Base-by-base conservation (phyloP, 1,140 invertebrate genomes). In the Helicorthomorpha holstii region DNA sequence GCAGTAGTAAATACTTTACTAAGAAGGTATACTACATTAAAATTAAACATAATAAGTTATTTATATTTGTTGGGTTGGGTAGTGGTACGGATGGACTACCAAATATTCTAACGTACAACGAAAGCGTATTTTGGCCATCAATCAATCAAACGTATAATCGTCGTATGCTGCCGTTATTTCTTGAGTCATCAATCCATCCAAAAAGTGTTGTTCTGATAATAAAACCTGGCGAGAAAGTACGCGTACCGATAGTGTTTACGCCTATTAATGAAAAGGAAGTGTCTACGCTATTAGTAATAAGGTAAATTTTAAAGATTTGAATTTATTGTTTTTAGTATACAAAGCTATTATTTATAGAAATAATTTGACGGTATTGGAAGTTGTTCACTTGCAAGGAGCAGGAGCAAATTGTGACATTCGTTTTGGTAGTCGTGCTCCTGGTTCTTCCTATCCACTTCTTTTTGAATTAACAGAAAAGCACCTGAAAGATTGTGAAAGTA, bases 331-430 rank as follows among this genome's bases (percentile, higher is more conserved):
- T 45, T 45, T 4, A 45, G 16, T n/a, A 19, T 21, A 19, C 4
- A 10, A 7, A 25, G n/a, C 44, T 38, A 38, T 62, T 41, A 42
- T 61, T 57, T 64, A 58, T 66, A 83, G 91, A 60, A 98, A 95
- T 67, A 97, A 98, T 67, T 72, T 97, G 57, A 97, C 92, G 1
- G 80, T 90, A 44, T 69, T 96, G 57, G 92, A 98, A 69, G 77
- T 80, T 16, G 67, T 94, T 14, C 77, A 81, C 56, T 62, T 97
- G 26, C 77, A 77, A 47, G 91, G 89, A 0, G 75, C 81, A 58
- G 89, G 88, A 16, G 85, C 83, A 1, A 66, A 79, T 56, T 86
- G 89, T 10, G 79, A 87, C 64, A 83, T 98, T 64, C 83, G 84
- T 60, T 83, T 97, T 61, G 90, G 83, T n/a, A 91, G 89, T 65